A percentile compares a stretch with the other conserved stretches of the same genome.
These are phyloP conservation scores for Eleutherodactylus coqui DNA, from an alignment of 2,797 vertebrate genomes.

Conservation along the genomic window DNA sequence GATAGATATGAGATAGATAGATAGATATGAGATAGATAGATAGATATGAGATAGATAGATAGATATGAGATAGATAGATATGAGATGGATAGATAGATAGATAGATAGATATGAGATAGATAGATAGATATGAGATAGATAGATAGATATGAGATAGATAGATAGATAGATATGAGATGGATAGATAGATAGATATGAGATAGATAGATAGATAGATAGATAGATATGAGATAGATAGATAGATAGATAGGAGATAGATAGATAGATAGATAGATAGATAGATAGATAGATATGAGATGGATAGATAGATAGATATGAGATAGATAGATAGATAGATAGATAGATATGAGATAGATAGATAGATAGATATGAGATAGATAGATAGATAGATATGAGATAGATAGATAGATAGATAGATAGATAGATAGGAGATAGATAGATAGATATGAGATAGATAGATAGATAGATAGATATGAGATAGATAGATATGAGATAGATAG, in stretches of 20 bases:
- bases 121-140: background rate
- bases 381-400: too few relatives aligned
- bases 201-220: background rate
- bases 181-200: background rate
- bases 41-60: background rate
- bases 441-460: background rate
- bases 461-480: background rate
- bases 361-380: too few relatives aligned
- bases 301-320: background rate
- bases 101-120: background rate
- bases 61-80: background rate
- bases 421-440: background rate
- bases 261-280: background rate
- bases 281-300: background rate
- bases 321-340: background rate
- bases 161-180: background rate
- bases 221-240: background rate
- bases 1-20: background rate
- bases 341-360: background rate
- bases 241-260: background rate
- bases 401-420: background rate
- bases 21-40: background rate
- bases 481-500: background rate
- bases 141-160: slow-evolving; percentile 2
- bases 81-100: background rate